A percentile compares a stretch with the other conserved stretches of the same genome.
Evolutionary conservation across 2,113 vertebrate genomes (phyloP).

Genomic region (Ammodramus savannarum): DNA sequence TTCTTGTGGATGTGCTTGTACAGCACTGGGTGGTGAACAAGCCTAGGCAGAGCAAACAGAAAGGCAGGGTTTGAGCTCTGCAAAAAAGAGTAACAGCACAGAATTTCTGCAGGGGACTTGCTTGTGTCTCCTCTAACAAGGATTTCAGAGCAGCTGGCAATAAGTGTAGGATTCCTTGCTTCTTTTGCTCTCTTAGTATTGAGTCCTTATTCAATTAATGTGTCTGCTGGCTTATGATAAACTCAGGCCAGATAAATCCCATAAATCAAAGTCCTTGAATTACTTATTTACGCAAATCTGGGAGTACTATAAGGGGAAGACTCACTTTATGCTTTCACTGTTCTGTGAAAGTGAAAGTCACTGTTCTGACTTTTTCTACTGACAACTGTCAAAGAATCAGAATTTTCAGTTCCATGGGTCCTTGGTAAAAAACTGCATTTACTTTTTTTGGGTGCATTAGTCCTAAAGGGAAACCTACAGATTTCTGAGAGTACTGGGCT

Average conservation of each 20-base stretch:
- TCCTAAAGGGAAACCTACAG: not conserved
- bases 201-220: not conserved
- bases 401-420: not conserved
- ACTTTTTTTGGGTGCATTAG: not conserved
- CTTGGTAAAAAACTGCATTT: fast-evolving
- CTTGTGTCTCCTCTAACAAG: not conserved
- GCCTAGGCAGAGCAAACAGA: constrained; percentile 58
- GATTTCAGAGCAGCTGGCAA: not conserved
- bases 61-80: not conserved
- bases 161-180: not conserved
- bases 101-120: not conserved
- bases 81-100: not conserved
- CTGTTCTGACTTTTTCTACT: not conserved
- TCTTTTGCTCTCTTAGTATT: not conserved
- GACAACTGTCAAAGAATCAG: not conserved
- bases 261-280: not conserved
- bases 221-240: not conserved
- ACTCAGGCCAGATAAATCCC: not conserved
- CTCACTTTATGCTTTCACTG: not conserved
- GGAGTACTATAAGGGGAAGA: not conserved
- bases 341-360: too few relatives aligned
- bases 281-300: not conserved
- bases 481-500: not conserved
- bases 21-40: constrained; percentile 84
- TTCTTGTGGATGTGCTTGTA: constrained; percentile 91